Conservation (phyloP, 2,888 invertebrate species). For the Aspidiotus destructor region DNA sequence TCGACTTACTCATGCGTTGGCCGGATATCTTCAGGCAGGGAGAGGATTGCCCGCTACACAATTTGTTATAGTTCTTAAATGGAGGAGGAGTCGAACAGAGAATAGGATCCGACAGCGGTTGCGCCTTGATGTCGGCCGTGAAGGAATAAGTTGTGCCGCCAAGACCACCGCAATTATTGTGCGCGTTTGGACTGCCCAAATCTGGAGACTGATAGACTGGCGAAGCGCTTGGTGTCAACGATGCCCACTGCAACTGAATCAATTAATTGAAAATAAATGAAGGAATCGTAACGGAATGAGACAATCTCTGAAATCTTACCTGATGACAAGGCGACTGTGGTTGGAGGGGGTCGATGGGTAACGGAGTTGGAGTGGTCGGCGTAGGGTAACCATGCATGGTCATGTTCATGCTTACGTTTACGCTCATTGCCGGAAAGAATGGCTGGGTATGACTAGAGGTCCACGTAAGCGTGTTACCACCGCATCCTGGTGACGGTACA, state of each 20-base stretch:
- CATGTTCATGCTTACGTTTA: slow-evolving; percentile 97
- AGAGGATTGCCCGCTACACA: slow-evolving; percentile 15
- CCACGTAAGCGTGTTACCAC: slow-evolving; percentile 25
- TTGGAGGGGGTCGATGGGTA: slow-evolving; percentile 39
- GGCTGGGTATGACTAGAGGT: slow-evolving; percentile 20
- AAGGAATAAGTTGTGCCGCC: slow-evolving; percentile 69
- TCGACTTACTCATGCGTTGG: slow-evolving; percentile 10
- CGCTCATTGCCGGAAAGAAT: slow-evolving; percentile 74
- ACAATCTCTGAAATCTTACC: slow-evolving; percentile 43
- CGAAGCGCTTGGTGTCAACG: slow-evolving; percentile 35
- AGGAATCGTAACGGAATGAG: slow-evolving; percentile 28
- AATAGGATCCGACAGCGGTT: slow-evolving; percentile 18
- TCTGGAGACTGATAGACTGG: slow-evolving; percentile 31
- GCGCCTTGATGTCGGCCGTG: slow-evolving; percentile 53
- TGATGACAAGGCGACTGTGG: slow-evolving; percentile 58
- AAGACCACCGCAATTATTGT: slow-evolving; percentile 42
- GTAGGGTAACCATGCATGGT: slow-evolving; percentile 64
- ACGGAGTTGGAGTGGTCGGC: slow-evolving; percentile 36
- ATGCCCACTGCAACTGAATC: slow-evolving; percentile 28
- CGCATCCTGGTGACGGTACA: slow-evolving; percentile 20
- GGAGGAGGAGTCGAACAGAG: slow-evolving; percentile 17
- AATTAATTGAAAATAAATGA: background rate
- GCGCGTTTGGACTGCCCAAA: slow-evolving; percentile 16
- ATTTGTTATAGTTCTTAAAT: slow-evolving; percentile 30
- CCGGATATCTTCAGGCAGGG: slow-evolving; percentile 15